Evolutionary conservation across 2,113 vertebrate genomes (phyloP), one percentile per base, ranked within the genome.

Genomic region (Archilochus colubris): DNA sequence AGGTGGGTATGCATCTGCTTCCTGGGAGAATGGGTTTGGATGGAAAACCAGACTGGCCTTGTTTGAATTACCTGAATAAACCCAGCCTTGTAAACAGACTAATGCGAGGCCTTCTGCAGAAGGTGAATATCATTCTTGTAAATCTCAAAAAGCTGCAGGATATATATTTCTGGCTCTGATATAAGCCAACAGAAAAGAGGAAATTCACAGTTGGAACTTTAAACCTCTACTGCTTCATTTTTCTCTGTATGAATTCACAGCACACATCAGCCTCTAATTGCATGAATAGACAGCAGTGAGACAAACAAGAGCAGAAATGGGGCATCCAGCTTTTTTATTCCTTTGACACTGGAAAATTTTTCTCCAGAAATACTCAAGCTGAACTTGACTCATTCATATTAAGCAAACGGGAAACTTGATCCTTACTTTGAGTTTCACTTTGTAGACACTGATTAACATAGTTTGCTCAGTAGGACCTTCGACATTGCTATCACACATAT

Each of bases 51-150:
- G 78, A 69, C 36, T 89, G 79, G 50, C 12, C 22, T 79, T 93
- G 85, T 86, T 86, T 94, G 83, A 92, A 81, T 86, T 85, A 89
- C 67, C 84, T 80, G 75, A 85, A 66, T 74, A 89, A 92, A 87
- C 61, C 30, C 17, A 92, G 66, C 30, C 72, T 70, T 91, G 75
- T 86, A 92, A 95, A 93, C 27, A 77, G 89, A 55, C 43, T 73
- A 58, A 73, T 0, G 7, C 59, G 69, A 90, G 15, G 51, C 51
- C n/a, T 89, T 91, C 78, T 73, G 66, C 3, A 4, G 78, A 87
- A 89, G 36, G 36, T 58, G 44, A 89, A 36, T 85, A 78, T 84
- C 38, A 13, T 12, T 38, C 38, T 36, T 57, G 57, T 70, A 94
- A 91, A 92, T 61, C 54, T 86, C 48, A 82, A 81, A 92, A 92